Evolutionary conservation across 2,113 vertebrate species (phyloP).

Genomic region (Pelodiscus sinensis): DNA sequence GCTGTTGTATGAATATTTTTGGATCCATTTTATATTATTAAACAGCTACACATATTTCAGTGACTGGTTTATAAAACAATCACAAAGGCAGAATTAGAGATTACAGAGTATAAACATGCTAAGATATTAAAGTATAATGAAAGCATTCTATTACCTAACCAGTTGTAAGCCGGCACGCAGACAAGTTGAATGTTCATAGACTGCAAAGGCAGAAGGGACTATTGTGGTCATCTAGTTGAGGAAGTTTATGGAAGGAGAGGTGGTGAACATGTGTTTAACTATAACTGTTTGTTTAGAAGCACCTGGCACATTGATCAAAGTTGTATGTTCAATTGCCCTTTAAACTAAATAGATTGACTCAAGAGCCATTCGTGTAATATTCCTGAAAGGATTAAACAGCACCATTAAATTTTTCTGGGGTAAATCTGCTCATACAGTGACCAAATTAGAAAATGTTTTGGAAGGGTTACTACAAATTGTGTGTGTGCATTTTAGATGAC

Average conservation of each 20-base stretch:
- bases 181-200: not conserved
- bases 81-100: not conserved
- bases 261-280: not conserved
- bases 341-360: slow-evolving; percentile 62
- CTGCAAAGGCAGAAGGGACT: not conserved
- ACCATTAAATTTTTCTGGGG: slow-evolving; percentile 36
- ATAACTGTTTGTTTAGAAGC: slow-evolving; percentile 59
- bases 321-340: slow-evolving; percentile 51
- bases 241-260: slow-evolving; percentile 26
- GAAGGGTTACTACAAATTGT: not conserved
- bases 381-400: slow-evolving; percentile 68
- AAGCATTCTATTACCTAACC: not conserved
- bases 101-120: not conserved
- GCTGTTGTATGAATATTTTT: not conserved
- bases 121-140: not conserved
- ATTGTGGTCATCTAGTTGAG: not conserved
- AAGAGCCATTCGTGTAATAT: slow-evolving; percentile 65
- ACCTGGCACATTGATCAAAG: slow-evolving; percentile 38
- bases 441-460: slow-evolving; percentile 6
- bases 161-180: not conserved
- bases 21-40: not conserved
- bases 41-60: not conserved
- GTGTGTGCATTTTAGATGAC: not conserved
- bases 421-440: not conserved
- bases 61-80: not conserved